These are phyloP conservation scores for Rhagologus leucostigma DNA, from an alignment of 2,113 vertebrate genomes.

Conservation along the genomic window DNA sequence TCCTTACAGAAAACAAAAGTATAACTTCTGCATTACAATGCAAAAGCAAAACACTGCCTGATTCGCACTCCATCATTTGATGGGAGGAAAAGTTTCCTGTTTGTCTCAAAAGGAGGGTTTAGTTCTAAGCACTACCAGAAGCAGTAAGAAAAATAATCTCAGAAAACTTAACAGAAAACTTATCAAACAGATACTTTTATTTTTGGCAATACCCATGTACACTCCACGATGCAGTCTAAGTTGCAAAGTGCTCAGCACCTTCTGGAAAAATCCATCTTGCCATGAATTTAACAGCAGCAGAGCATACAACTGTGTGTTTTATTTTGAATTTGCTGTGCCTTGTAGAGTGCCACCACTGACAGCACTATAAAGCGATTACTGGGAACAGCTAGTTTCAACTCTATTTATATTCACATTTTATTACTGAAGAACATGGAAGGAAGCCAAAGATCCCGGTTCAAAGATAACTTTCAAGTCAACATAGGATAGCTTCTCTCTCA, in stretches of 20 bases:
- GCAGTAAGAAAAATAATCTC: neutral
- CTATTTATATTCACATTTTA: conserved; percentile 61
- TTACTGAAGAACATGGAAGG: conserved; percentile 57
- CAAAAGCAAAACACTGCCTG: neutral
- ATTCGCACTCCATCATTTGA: accelerated
- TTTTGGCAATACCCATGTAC: neutral
- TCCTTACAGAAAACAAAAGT: neutral
- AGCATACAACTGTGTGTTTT: neutral
- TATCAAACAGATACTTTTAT: neutral
- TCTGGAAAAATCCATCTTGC: neutral
- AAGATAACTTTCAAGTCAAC: conserved; percentile 55
- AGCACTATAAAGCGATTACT: neutral
- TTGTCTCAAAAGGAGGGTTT: neutral
- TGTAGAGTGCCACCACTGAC: neutral
- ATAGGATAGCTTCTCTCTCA: conserved; percentile 10
- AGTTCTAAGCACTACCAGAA: neutral
- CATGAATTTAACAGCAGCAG: neutral
- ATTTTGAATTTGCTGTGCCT: neutral
- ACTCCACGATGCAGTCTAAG: neutral
- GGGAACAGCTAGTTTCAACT: conserved; percentile 24
- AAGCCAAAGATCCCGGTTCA: conserved; percentile 43
- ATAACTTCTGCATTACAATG: neutral
- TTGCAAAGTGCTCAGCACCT: neutral
- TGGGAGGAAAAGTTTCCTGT: neutral
- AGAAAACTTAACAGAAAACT: neutral